Base-by-base conservation (phyloP, 1,140 invertebrate species). In the Musca vetustissima region DNA sequence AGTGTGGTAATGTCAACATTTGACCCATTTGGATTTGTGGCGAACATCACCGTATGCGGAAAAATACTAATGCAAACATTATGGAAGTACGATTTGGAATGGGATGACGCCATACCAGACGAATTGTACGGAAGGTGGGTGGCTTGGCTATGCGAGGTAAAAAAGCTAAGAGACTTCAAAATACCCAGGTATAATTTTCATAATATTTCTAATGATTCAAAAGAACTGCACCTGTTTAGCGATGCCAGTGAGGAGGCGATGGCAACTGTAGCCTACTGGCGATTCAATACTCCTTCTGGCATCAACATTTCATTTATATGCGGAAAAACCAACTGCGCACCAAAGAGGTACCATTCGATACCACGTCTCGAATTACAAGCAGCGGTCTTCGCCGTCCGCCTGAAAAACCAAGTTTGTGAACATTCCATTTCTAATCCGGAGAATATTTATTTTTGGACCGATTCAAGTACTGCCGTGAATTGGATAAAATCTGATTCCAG, bases 51-150 rank as follows among this genome's bases (percentile, higher is more conserved):
- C 13, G 75, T 83, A 24, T 72, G 72, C 25, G 61, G 70, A 32
- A 84, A 82, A 72, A 82, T 83, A 13, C 55, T 84, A 11, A 67
- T 84, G 6, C 83, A 83, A 72, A 65, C 77, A 15, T 71, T 83
- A 11, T 83, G 80, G 76, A 66, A 73, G 22, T 71, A 32, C 15
- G 49, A 24, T 55, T 6, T 50, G 22, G 13, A 55, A 6, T 67
- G 66, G 66, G 66, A 67, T 17, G 49, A 67, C 4, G n/a, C 9
- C 11, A 32, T 67, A 43, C 25, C 66, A 15, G 52, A 55, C 15
- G 14, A 13, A 17, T 7, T 67, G 13, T 25, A 43, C 36, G 50
- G 17, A 14, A 15, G n/a, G 24, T 67, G 66, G 66, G 21, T n/a
- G n/a, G 28, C 13, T 6, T 53, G 66, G 66, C 11, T 48, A 43